phyloP scores from a whole-genome alignment of 2,797 vertebrate genomes.

The Furcifer pardalis region DNA sequence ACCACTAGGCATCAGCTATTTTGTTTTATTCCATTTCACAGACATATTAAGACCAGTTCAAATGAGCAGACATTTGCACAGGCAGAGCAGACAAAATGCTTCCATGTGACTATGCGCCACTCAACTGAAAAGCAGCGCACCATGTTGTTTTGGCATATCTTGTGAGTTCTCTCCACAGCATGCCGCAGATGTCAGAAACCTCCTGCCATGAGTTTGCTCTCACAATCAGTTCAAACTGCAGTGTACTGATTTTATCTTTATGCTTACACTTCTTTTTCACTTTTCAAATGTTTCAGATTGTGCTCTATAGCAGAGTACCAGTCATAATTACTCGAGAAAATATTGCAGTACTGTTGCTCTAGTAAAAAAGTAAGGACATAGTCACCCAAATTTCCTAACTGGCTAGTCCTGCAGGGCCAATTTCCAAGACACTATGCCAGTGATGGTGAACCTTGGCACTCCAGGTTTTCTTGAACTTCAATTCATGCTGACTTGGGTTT shows the following conservation, averaged over 20 bases:
- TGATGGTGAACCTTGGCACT: too few species aligned
- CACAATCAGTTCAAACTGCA: neutral
- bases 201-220: neutral
- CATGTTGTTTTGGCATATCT: neutral
- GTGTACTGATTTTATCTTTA: neutral
- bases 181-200: neutral
- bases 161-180: neutral
- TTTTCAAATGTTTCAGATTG: neutral
- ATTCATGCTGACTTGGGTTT: too few species aligned
- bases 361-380: neutral
- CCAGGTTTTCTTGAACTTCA: too few species aligned
- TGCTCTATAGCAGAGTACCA: neutral
- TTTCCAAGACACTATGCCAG: neutral
- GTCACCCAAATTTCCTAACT: neutral
- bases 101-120: neutral
- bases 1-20: constrained; percentile 11
- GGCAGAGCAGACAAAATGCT: neutral
- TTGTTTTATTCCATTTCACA: constrained; percentile 38
- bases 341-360: neutral
- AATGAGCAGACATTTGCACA: neutral
- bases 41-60: constrained; percentile 2
- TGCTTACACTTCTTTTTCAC: neutral
- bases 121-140: neutral
- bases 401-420: neutral
- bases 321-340: neutral